Evolutionary conservation across 2,113 vertebrate species (phyloP).

Genomic region (Datnioides undecimradiatus): DNA sequence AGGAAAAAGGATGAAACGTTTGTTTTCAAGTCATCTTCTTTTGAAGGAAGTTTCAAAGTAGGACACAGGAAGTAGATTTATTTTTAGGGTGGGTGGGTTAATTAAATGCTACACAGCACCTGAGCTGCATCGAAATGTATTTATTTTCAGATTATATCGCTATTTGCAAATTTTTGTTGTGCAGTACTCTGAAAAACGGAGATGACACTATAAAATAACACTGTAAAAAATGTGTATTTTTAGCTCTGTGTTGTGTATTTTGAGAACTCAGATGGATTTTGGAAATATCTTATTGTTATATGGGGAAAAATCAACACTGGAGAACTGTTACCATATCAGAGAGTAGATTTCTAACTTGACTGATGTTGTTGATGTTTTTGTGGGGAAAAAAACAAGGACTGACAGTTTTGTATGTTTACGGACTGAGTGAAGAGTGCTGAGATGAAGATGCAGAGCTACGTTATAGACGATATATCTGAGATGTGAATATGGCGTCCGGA

Average conservation of each 20-base stretch:
- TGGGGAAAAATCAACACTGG: constrained; percentile 25
- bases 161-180: constrained; percentile 13
- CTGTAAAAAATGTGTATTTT: constrained; percentile 29
- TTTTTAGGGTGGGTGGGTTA: not conserved
- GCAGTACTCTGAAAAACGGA: not conserved
- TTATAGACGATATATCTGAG: not conserved
- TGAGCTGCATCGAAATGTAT: constrained; percentile 32
- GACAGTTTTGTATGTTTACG: constrained; percentile 34
- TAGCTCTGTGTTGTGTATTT: constrained; percentile 10
- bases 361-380: not conserved
- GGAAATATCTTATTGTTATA: constrained; percentile 22
- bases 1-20: constrained; percentile 31
- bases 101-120: not conserved
- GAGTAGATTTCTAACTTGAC: not conserved
- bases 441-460: not conserved
- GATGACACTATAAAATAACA: constrained; percentile 19
- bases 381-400: not conserved
- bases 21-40: not conserved
- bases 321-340: constrained; percentile 40
- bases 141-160: constrained; percentile 39
- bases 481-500: constrained; percentile 5
- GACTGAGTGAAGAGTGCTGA: not conserved
- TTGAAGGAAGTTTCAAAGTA: constrained; percentile 8
- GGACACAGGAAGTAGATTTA: not conserved
- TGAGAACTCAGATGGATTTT: constrained; percentile 14